Evolutionary conservation across 2,888 invertebrate genomes (phyloP), one percentile per base, ranked within the genome.

Genomic region (Tetranychus piercei): DNA sequence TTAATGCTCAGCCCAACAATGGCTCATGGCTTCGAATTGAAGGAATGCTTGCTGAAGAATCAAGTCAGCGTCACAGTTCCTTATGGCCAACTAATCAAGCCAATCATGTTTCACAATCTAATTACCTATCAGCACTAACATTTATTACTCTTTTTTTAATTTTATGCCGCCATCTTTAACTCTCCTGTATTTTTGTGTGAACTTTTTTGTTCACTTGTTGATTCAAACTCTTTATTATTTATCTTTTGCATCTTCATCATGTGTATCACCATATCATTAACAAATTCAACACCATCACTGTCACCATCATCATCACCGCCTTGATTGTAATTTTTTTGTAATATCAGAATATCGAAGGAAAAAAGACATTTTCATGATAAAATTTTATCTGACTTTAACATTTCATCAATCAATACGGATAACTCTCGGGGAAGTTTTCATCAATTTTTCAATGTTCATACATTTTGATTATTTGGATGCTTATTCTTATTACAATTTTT

Each of bases 1-100:
- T 78, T 74, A 74, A 76, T 66, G 77, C 78, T 15, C 71, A 76
- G 11, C 71, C 76, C 15, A 78, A 78, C 70, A 78, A 78, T 72
- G 78, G 78, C 1, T 77, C 78, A 65, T 73, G 73, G 73, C 45
- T 20, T 64, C 18, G 73, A 20, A 55, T 73, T 22, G 44, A 73
- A 55, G 65, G 34, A 9, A 73, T 73, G 73, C 9, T 73, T 9
- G 23, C 71, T 15, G 71, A 71, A n/a, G 20, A 20, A 69, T 69
- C 69, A 55, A 55, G 11, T 55, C 11, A 15, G 15, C 9, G 9
- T 15, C 9, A 15, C 55, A 55, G 55, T 55, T 15, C 9, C 9
- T 55, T 55, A 55, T 55, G 55, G 55, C 55, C 55, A 55, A 55
- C 55, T 5, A 55, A 6, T 55, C 55, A 55, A 55, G 9, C 55